These are phyloP conservation scores for Seriola rivoliana DNA, from an alignment of 2,113 vertebrate genomes.

Conservation along the genomic window DNA sequence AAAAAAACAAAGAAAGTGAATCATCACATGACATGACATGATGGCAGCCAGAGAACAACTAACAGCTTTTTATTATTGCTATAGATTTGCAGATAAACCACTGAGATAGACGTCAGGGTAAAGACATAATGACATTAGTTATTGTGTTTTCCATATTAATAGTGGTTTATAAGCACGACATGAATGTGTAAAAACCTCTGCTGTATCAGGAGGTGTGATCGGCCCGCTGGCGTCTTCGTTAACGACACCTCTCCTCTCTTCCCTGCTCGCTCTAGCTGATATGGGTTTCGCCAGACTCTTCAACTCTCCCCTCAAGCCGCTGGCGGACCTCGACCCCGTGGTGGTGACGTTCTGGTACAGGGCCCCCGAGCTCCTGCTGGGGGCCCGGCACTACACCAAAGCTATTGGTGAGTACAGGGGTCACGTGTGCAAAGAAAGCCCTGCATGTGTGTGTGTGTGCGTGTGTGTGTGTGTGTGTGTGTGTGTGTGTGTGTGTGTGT, in stretches of 20 bases:
- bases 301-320: constrained; percentile 99
- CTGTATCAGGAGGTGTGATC: not conserved
- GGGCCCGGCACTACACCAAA: constrained; percentile 98
- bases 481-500: too few species aligned
- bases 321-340: constrained; percentile 99
- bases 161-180: too few species aligned
- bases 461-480: not conserved
- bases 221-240: not conserved
- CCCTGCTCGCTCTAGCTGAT: constrained; percentile 86
- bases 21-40: too few species aligned
- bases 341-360: constrained; percentile 99
- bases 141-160: too few species aligned
- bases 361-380: constrained; percentile 96
- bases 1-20: too few species aligned
- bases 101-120: too few species aligned
- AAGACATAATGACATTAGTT: too few species aligned
- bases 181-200: too few species aligned
- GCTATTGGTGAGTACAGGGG: constrained; percentile 91
- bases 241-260: constrained; percentile 1
- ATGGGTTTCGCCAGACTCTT: constrained; percentile 99
- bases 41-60: too few species aligned
- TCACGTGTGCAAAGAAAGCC: not conserved
- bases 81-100: too few species aligned
- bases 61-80: too few species aligned
- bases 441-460: not conserved